Conservation (phyloP, 1,140 invertebrate species). For the Heterodera schachtii region DNA sequence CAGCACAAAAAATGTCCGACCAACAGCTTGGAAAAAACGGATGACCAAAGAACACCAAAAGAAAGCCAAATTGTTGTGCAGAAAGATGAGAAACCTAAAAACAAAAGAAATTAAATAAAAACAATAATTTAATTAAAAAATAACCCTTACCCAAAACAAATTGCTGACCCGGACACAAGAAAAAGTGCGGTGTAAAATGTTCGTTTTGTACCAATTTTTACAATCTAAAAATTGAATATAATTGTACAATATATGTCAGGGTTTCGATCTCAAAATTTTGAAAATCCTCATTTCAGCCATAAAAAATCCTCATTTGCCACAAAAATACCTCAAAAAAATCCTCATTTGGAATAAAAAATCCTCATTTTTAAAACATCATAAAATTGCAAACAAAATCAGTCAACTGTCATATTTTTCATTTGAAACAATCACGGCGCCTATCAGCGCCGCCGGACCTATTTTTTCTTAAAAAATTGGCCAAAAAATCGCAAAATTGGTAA, state of each 20-base stretch:
- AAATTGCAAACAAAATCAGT: no score
- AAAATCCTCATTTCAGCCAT: no score
- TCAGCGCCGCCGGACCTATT: no score
- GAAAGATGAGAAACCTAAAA: conserved; percentile 20
- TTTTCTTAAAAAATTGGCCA: no score
- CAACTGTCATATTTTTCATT: no score
- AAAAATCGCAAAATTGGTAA: no score
- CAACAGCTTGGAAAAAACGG: conserved; percentile 19
- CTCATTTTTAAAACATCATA: no score
- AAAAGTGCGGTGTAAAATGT: conserved; percentile 23
- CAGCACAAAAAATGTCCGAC: conserved; percentile 23
- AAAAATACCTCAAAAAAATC: no score
- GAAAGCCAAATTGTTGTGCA: conserved; percentile 2
- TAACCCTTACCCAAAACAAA: conserved; percentile 20
- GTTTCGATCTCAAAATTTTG: no score
- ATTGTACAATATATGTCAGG: not conserved
- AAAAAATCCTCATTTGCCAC: no score
- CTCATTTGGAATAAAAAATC: no score
- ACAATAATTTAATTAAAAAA: not conserved
- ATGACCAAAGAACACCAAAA: conserved; percentile 19
- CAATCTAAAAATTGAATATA: conserved; percentile 25
- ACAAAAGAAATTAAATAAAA: not conserved
- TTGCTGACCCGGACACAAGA: conserved; percentile 4
- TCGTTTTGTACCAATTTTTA: conserved; percentile 4
- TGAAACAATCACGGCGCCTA: no score